Percentiles rank a stretch among this genome's conserved stretches.
These are phyloP conservation scores for Myathropa florea DNA, from an alignment of 2,888 invertebrate genomes.

Conservation along the genomic window DNA sequence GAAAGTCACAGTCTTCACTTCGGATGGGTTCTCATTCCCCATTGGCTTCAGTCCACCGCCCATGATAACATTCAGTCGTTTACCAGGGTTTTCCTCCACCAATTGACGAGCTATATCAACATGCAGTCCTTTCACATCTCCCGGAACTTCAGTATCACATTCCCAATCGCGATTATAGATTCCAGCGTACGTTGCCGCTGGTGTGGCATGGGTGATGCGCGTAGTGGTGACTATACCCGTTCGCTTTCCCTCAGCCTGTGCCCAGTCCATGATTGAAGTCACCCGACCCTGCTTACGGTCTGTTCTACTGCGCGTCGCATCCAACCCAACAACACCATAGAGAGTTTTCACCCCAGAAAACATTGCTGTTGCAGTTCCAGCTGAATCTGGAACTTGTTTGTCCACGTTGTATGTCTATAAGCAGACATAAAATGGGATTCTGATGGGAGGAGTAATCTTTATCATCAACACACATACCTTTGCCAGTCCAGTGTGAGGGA, in stretches of 20 bases:
- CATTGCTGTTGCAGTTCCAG: constrained; percentile 86
- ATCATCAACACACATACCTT: constrained; percentile 82
- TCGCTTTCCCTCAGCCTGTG: constrained; percentile 82
- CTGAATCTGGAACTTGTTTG: constrained; percentile 86
- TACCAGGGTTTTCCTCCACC: constrained; percentile 84
- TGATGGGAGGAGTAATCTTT: background rate
- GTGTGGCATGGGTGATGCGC: constrained; percentile 85
- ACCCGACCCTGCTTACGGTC: constrained; percentile 81
- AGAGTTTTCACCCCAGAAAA: constrained; percentile 85
- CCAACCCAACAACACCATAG: constrained; percentile 83
- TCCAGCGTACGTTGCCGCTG: constrained; percentile 83
- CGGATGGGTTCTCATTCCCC: constrained; percentile 76
- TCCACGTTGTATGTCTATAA: constrained; percentile 86
- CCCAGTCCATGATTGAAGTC: constrained; percentile 83
- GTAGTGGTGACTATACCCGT: constrained; percentile 86
- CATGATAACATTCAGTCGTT: constrained; percentile 84
- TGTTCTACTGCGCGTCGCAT: constrained; percentile 74
- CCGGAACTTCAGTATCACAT: constrained; percentile 81
- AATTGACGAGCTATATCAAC: constrained; percentile 85
- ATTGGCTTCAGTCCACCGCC: constrained; percentile 84
- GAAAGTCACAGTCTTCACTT: constrained; percentile 73
- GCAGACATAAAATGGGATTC: background rate
- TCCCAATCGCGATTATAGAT: constrained; percentile 84
- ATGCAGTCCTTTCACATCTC: constrained; percentile 72
- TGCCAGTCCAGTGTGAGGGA: constrained; percentile 83